phyloP scores from a whole-genome alignment of 1,140 invertebrate genomes.

The Melipona quadrifasciata region DNA sequence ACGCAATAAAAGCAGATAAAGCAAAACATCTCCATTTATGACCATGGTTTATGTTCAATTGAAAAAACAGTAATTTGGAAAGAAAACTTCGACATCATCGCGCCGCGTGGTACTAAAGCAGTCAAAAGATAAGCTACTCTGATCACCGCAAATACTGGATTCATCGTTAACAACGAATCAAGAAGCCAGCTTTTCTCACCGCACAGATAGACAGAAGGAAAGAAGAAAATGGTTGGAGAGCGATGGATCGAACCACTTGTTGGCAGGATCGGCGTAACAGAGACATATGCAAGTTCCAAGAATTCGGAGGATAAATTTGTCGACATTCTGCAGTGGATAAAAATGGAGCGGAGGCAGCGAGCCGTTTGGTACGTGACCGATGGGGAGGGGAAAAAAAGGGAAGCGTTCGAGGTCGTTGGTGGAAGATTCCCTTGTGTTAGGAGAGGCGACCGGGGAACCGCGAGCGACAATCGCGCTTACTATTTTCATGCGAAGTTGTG shows the following conservation, averaged over 20 bases:
- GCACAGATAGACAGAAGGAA: too few relatives aligned
- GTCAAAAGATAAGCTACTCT: too few relatives aligned
- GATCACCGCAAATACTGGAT: too few relatives aligned
- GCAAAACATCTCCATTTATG: too few relatives aligned
- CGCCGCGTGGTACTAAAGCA: too few relatives aligned
- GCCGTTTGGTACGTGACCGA: not conserved
- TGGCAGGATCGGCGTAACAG: not conserved
- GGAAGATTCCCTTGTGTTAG: constrained; percentile 31
- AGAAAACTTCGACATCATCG: too few relatives aligned
- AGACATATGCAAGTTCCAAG: not conserved
- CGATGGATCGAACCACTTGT: not conserved
- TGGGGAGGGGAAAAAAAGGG: not conserved
- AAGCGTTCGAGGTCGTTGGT: constrained; percentile 21
- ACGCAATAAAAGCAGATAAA: too few relatives aligned
- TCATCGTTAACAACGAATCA: too few relatives aligned
- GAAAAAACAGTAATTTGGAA: too few relatives aligned
- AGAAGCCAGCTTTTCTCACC: too few relatives aligned
- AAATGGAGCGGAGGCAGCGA: not conserved
- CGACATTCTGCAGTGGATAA: constrained; percentile 17
- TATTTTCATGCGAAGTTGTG: constrained; percentile 56
- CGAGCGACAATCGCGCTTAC: constrained; percentile 50
- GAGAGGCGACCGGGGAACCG: not conserved
- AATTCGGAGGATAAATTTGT: constrained; percentile 39
- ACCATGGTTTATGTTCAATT: too few relatives aligned
- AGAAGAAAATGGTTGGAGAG: too few relatives aligned